A percentile compares a stretch with the other conserved stretches of the same genome.
Conservation (phyloP, 2,888 invertebrate species). For the Tuta absoluta region DNA sequence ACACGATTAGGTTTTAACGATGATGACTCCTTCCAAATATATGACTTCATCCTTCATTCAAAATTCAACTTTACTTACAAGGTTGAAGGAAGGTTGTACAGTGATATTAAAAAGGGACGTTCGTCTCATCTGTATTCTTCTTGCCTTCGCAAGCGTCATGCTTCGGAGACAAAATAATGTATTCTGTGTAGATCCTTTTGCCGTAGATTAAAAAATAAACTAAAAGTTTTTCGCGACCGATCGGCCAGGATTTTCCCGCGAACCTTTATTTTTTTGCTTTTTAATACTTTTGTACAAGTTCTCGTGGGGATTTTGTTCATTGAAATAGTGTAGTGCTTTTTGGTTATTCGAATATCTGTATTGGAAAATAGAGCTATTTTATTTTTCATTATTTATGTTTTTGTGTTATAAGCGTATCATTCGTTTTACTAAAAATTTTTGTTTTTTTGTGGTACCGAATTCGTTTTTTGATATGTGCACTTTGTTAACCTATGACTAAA, state of each 20-base stretch:
- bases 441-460: too few species aligned
- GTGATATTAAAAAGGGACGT: constrained; percentile 1
- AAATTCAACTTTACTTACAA: constrained; percentile 39
- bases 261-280: background rate
- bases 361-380: background rate
- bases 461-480: too few species aligned
- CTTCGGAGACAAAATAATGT: constrained; percentile 67
- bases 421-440: too few species aligned
- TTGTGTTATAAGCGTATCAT: too few species aligned
- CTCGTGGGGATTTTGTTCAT: constrained; percentile 1
- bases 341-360: background rate
- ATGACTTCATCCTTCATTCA: constrained; percentile 34
- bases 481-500: too few species aligned
- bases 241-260: constrained; percentile 25
- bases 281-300: background rate
- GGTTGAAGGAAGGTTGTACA: constrained; percentile 36
- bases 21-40: constrained; percentile 60
- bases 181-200: constrained; percentile 51
- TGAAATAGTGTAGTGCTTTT: background rate
- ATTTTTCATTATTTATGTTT: background rate
- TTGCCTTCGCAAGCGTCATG: constrained; percentile 61
- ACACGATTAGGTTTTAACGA: constrained; percentile 75
- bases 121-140: constrained; percentile 66
- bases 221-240: constrained; percentile 29
- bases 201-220: constrained; percentile 55